Evolutionary conservation across 2,888 invertebrate genomes (phyloP).

Genomic region (Pseudococcus viburni): DNA sequence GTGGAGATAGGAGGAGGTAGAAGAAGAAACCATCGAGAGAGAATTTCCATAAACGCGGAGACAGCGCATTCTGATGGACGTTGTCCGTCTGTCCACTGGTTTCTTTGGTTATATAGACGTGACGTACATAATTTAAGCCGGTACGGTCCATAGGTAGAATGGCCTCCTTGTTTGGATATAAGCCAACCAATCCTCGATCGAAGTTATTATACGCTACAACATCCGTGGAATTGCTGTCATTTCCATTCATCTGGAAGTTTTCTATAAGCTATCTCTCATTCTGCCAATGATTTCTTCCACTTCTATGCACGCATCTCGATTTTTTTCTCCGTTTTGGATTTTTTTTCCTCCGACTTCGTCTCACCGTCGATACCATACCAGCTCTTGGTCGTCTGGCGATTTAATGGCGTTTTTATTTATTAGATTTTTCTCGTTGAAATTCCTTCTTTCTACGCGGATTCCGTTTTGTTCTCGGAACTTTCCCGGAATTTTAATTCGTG

Average conservation of each 20-base stretch:
- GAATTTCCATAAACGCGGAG: constrained; percentile 65
- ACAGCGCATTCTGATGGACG: constrained; percentile 65
- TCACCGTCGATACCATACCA: constrained; percentile 44
- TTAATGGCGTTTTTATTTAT: constrained; percentile 64
- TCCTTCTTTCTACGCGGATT: constrained; percentile 58
- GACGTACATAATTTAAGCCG: constrained; percentile 65
- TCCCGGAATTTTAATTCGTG: constrained; percentile 65
- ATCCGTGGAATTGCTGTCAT: constrained; percentile 64
- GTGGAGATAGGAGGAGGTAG: neutral
- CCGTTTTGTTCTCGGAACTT: constrained; percentile 64
- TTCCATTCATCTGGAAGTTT: constrained; percentile 63
- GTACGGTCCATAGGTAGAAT: constrained; percentile 59
- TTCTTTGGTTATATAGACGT: constrained; percentile 46
- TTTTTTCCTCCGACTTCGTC: neutral
- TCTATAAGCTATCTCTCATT: constrained; percentile 62
- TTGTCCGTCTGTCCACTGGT: constrained; percentile 63
- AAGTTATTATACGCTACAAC: constrained; percentile 62
- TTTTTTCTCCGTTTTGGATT: constrained; percentile 56
- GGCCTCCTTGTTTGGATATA: constrained; percentile 64
- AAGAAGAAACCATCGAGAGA: neutral
- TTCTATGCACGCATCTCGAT: neutral
- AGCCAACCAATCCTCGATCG: constrained; percentile 63
- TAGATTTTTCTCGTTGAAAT: constrained; percentile 62
- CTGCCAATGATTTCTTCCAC: constrained; percentile 63
- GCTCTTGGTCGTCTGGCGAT: constrained; percentile 53